Base-by-base conservation (phyloP, 1,140 invertebrate species). In the Panonychus citri region DNA sequence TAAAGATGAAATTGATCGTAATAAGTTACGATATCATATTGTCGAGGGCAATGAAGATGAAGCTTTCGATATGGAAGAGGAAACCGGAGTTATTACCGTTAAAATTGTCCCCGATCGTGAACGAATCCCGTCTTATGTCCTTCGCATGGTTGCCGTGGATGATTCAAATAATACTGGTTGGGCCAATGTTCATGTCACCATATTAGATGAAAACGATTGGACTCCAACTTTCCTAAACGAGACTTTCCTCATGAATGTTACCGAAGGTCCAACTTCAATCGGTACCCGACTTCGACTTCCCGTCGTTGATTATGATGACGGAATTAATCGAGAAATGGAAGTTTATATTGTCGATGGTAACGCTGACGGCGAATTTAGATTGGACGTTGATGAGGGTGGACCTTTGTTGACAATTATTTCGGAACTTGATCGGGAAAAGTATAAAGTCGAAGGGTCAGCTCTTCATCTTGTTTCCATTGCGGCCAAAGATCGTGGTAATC, bases 261-360 rank as follows among this genome's bases (percentile, higher is more conserved):
- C 62, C 17, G 72, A 73, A 64, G 68, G 71, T 13, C 60, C 60
- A 34, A 65, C 65, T 21, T 62, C 66, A 8, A 67, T 72, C 53
- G 57, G 46, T 21, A 64, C 63, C 3, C 50, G 61, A 15, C 46
- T 65, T 49, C 58, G 62, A 34, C 24, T 65, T 2, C 64, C 64
- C 8, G 63, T 65, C 46, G 59, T 61, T 42, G 64, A 65, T 55
- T 62, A 64, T 54, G 64, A 65, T 46, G 64, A 65, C 37, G 71
- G 70, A 7, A 50, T 49, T 0, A 73, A 73, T 62, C 59, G 65
- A 37, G 59, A 67, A 34, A 67, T 73, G 27, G 61, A 66, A 13
- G 69, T 72, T 57, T 64, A 64, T 28, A 69, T 73, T 43, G 65
- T 66, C 21, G 65, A 69, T 57, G 71, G 71, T 24, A 70, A 71